These are phyloP conservation scores for Medauroidea extradentata DNA, from an alignment of 1,140 invertebrate genomes.

Conservation along the genomic window DNA sequence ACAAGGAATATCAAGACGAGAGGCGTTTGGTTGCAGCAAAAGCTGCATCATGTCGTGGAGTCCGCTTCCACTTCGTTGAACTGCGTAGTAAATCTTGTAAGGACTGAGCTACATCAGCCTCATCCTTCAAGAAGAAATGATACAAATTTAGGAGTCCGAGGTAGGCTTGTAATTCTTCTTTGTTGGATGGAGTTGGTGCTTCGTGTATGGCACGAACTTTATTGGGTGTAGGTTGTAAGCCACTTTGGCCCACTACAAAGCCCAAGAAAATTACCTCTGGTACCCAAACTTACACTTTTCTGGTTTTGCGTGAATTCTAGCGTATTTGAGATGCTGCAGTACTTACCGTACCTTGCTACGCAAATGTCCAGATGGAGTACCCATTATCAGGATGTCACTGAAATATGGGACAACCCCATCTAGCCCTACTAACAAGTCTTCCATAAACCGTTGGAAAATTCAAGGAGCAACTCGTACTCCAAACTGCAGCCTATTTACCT, in stretches of 20 bases:
- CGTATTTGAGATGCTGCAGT: not conserved
- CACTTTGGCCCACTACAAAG: not conserved
- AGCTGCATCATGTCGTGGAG: constrained; percentile 19
- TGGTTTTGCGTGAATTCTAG: constrained; percentile 31
- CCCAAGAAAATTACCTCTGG: constrained; percentile 21
- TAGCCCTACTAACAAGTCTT: constrained; percentile 31
- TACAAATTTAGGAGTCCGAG: not conserved
- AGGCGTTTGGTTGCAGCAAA: constrained; percentile 34
- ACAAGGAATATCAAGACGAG: constrained; percentile 29
- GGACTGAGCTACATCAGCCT: not conserved
- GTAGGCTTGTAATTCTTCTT: not conserved
- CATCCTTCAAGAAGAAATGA: too few species aligned
- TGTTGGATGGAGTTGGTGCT: not conserved
- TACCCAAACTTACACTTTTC: constrained; percentile 32
- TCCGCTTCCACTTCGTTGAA: constrained; percentile 5
- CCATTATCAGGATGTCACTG: constrained; percentile 13
- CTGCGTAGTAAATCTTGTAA: not conserved
- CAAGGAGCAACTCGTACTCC: constrained; percentile 43
- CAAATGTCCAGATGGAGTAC: not conserved
- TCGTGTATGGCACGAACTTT: not conserved
- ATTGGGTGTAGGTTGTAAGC: not conserved
- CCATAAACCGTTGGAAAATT: constrained; percentile 43
- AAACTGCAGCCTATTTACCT: constrained; percentile 46
- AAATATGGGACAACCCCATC: constrained; percentile 10
- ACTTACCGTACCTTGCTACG: too few species aligned